Evolutionary conservation across 2,113 vertebrate genomes (phyloP).

Genomic region (Varanus salvator): DNA sequence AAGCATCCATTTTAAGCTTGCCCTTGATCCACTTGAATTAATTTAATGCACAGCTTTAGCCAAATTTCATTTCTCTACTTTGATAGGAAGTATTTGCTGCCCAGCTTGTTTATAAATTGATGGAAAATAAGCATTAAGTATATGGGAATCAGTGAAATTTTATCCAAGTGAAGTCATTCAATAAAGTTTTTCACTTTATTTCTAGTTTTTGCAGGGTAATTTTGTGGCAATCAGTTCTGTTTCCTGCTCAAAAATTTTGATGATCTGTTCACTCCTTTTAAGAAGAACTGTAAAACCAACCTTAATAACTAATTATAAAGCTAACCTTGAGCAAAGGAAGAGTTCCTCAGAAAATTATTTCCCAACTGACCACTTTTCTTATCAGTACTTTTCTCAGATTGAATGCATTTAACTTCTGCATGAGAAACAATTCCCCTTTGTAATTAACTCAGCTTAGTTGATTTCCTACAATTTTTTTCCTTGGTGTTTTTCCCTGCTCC

Average conservation of each 20-base stretch:
- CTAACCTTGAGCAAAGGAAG: constrained; percentile 10
- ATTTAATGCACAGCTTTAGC: neutral
- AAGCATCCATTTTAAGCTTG: neutral
- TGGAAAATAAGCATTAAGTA: neutral
- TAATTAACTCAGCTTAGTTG: constrained; percentile 30
- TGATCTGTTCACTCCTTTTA: neutral
- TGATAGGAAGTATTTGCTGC: constrained; percentile 5
- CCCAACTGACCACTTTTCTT: constrained; percentile 28
- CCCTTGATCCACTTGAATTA: neutral
- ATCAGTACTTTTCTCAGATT: neutral
- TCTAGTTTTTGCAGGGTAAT: constrained; percentile 18
- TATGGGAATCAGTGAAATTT: neutral
- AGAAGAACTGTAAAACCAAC: neutral
- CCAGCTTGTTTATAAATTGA: neutral
- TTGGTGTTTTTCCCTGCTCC: constrained; percentile 26
- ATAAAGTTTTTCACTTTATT: neutral
- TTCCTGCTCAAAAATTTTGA: constrained; percentile 29
- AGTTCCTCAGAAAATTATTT: constrained; percentile 18
- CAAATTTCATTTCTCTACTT: neutral
- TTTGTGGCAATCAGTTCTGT: neutral
- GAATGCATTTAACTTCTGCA: neutral
- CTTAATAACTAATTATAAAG: constrained; percentile 3
- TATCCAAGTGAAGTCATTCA: neutral
- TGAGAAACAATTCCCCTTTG: constrained; percentile 7
- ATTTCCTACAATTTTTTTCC: constrained; percentile 22